A percentile compares a stretch with the other conserved stretches of the same genome.
These are phyloP conservation scores for Ptychoptera contaminata DNA, from an alignment of 2,888 invertebrate species.

Conservation along the genomic window DNA sequence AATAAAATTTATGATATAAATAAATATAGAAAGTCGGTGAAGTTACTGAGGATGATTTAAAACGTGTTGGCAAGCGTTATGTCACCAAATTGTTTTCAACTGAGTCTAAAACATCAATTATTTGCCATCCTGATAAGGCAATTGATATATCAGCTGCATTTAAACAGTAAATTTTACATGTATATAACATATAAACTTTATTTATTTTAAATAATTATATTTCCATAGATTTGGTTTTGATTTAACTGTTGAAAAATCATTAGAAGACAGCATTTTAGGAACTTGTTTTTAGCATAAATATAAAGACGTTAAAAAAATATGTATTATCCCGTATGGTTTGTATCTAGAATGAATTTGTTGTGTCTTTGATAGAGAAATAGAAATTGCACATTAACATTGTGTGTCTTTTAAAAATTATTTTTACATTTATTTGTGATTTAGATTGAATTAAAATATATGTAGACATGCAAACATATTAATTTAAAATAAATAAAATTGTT, in stretches of 20 bases:
- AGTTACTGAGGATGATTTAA: slow-evolving; percentile 46
- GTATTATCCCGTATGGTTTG: too few relatives aligned
- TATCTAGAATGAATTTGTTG: too few relatives aligned
- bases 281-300: background rate
- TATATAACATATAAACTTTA: background rate
- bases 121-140: slow-evolving; percentile 63
- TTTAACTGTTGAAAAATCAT: background rate
- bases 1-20: background rate
- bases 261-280: background rate
- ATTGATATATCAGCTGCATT: slow-evolving; percentile 11
- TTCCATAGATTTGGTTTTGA: background rate
- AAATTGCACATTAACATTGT: too few relatives aligned
- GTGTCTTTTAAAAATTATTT: too few relatives aligned
- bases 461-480: too few relatives aligned
- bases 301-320: too few relatives aligned
- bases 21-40: slow-evolving; percentile 40
- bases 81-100: slow-evolving; percentile 49
- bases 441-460: too few relatives aligned
- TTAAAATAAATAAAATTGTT: too few relatives aligned
- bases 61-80: slow-evolving; percentile 53
- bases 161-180: slow-evolving; percentile 6
- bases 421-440: too few relatives aligned
- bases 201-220: too few relatives aligned
- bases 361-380: too few relatives aligned
- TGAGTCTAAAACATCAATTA: slow-evolving; percentile 47